Evolutionary conservation across 2,888 invertebrate species (phyloP), one percentile per base, ranked within the genome.

Genomic region (Macrophya alboannulata): DNA sequence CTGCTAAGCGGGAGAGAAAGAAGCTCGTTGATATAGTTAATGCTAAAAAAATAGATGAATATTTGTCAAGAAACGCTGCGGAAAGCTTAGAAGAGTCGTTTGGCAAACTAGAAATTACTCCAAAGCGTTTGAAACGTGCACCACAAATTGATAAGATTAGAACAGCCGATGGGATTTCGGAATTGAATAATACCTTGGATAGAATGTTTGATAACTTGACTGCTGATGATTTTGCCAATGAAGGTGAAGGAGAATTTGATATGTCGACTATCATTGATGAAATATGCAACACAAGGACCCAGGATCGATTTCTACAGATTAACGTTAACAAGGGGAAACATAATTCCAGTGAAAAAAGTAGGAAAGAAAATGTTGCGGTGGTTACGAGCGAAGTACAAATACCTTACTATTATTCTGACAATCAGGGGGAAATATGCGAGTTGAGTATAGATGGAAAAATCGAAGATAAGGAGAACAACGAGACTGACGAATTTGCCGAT

Each of bases 261-360:
- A 92, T 95, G 90, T 95, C 95, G 0, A 93, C 94, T 59, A 94
- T 96, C 85, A 93, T 96, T 17, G 94, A 95, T 25, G 92, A 93
- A 79, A 95, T 96, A 85, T 91, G 92, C 82, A 86, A 86, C 17
- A 43, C 84, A 55, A 85, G 17, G 43, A 82, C 17, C 59, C 59
- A 43, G 40, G 21, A 62, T 37, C 59, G 55, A 10, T 62, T 12
- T 62, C 12, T 59, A 12, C 48, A 51, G 6, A 21, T 21, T 8
- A 25, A 43, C 8, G 5, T 83, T 62, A 76, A 85, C 51, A 43
- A 21, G 62, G n/a, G n/a, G 43, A 21, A 77, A 45, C 9, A 45
- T 45, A 25, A 21, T 40, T 15, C 0, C 15, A 85, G 81, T 45
- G 55, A 86, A 72, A 55, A 74, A 37, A 25, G n/a, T 62, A 25